Evolutionary conservation across 2,113 vertebrate species (phyloP).

Genomic region (Puntigrus tetrazona): DNA sequence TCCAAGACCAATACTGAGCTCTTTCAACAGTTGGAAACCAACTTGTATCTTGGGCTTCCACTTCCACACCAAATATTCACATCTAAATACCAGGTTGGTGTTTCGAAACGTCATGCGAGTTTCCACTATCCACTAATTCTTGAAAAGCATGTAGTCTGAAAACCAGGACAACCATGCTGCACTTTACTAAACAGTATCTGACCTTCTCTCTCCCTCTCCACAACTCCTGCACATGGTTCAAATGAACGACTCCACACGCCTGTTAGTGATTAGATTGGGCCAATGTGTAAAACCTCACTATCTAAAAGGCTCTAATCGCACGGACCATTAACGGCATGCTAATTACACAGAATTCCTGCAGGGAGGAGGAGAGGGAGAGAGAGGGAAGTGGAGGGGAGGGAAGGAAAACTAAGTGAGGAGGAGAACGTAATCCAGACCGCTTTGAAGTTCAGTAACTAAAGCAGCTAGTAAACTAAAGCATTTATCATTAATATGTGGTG

Average conservation of each 20-base stretch:
- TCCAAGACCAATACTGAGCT: not conserved
- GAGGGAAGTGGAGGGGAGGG: not conserved
- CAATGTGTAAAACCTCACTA: slow-evolving; percentile 56
- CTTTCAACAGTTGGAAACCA: not conserved
- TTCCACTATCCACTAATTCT: not conserved
- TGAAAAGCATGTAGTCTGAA: not conserved
- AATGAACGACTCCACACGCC: slow-evolving; percentile 47
- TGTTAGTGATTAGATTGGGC: slow-evolving; percentile 52
- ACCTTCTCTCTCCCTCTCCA: not conserved
- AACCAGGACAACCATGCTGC: not conserved
- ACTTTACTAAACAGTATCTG: not conserved
- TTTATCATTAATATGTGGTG: slow-evolving; percentile 37
- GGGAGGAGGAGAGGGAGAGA: slow-evolving; percentile 33
- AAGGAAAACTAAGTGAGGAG: not conserved
- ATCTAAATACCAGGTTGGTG: not conserved
- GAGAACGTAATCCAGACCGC: not conserved
- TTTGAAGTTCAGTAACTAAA: slow-evolving; percentile 55
- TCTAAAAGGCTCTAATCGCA: slow-evolving; percentile 62
- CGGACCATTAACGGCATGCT: slow-evolving; percentile 60
- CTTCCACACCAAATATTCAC: not conserved
- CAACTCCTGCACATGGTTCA: slow-evolving; percentile 46
- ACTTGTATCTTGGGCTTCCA: not conserved
- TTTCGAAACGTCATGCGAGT: not conserved
- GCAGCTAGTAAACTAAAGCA: slow-evolving; percentile 39
- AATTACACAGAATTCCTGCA: slow-evolving; percentile 59